phyloP scores from a whole-genome alignment of 2,113 vertebrate genomes.

The Oryzias melastigma region DNA sequence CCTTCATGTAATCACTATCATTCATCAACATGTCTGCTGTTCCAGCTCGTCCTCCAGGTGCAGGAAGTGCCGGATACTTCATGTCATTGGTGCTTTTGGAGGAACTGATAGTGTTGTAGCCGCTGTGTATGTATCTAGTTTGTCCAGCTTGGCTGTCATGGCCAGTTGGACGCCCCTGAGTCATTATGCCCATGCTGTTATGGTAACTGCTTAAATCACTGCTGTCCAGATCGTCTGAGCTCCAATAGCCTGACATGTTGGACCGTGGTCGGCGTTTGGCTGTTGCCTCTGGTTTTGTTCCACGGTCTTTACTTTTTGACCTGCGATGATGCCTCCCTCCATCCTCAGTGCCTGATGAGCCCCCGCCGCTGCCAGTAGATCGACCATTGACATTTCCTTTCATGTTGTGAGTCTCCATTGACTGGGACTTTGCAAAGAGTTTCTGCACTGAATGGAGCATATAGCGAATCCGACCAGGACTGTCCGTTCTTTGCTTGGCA shows the following conservation, averaged over 20 bases:
- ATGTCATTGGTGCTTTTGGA: constrained; percentile 91
- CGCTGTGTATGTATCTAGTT: constrained; percentile 89
- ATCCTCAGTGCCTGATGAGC: constrained; percentile 78
- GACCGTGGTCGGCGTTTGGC: constrained; percentile 90
- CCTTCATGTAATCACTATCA: constrained; percentile 89
- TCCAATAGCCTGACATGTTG: constrained; percentile 99
- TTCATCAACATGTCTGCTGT: constrained; percentile 50
- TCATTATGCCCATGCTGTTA: constrained; percentile 91
- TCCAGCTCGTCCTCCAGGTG: constrained; percentile 59
- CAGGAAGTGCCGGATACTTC: constrained; percentile 74
- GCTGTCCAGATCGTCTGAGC: constrained; percentile 93
- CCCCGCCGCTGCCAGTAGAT: constrained; percentile 68
- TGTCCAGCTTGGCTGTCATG: constrained; percentile 79
- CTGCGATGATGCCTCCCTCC: constrained; percentile 85
- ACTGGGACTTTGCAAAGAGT: constrained; percentile 89
- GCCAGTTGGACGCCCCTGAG: constrained; percentile 79
- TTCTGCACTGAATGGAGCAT: constrained; percentile 96
- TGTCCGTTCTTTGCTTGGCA: constrained; percentile 91
- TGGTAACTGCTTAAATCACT: constrained; percentile 90
- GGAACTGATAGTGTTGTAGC: constrained; percentile 94
- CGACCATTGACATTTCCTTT: constrained; percentile 88
- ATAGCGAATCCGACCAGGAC: constrained; percentile 94
- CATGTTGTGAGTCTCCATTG: constrained; percentile 84
- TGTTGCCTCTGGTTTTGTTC: constrained; percentile 85
- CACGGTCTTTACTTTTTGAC: constrained; percentile 95